These are phyloP conservation scores for Neoascia interrupta DNA, from an alignment of 2,888 invertebrate genomes.

Conservation along the genomic window DNA sequence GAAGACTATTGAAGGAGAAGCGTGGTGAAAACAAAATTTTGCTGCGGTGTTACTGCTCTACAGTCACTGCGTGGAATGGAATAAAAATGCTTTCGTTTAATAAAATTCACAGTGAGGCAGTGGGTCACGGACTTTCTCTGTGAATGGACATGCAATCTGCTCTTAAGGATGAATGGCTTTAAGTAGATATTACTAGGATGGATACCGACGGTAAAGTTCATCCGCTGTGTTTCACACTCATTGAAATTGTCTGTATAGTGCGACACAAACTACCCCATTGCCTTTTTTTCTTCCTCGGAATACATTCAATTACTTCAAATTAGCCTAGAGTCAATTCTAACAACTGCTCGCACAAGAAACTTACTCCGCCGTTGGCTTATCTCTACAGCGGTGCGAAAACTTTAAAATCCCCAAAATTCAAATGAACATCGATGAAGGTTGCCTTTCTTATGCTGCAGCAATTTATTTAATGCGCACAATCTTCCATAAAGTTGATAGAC, in stretches of 20 bases:
- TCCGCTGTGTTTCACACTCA: too few relatives aligned
- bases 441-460: constrained; percentile 20
- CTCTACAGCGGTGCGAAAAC: constrained; percentile 7
- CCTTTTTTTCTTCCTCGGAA: not conserved
- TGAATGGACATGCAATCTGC: not conserved
- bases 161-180: too few relatives aligned
- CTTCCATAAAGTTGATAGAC: constrained; percentile 60
- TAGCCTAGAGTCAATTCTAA: constrained; percentile 5
- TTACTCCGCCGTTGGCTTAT: constrained; percentile 1
- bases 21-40: not conserved
- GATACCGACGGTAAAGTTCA: too few relatives aligned
- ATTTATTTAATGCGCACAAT: constrained; percentile 62
- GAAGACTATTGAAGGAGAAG: too few relatives aligned
- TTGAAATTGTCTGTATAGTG: too few relatives aligned
- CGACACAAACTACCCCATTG: not conserved
- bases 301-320: constrained; percentile 34
- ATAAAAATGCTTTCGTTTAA: too few relatives aligned
- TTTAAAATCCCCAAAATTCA: constrained; percentile 22
- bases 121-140: constrained; percentile 51
- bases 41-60: not conserved
- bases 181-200: too few relatives aligned
- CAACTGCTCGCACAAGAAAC: not conserved
- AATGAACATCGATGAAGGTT: constrained; percentile 1
- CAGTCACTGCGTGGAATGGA: constrained; percentile 10
- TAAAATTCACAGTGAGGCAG: constrained; percentile 63